These are phyloP conservation scores for Epizoanthus stellaris DNA, from an alignment of 92 coral and sea anemone genomes.

Conservation along the genomic window DNA sequence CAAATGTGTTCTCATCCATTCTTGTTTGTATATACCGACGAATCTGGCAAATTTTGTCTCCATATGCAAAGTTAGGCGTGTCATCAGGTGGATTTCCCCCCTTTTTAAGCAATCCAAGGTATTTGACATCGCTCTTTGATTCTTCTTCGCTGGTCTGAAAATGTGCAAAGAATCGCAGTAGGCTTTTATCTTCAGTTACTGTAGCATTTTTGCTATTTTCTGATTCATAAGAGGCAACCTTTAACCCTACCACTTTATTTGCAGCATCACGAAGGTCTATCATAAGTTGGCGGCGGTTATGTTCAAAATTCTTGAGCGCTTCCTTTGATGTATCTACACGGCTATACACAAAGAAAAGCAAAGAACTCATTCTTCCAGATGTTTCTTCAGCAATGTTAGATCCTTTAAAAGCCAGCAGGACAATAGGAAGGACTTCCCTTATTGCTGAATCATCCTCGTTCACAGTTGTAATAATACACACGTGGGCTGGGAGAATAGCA, in stretches of 20 bases:
- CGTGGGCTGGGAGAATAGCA: constrained; percentile 3
- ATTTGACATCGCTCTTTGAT: constrained; percentile 21
- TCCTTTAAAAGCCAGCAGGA: not conserved
- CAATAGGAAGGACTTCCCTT: not conserved
- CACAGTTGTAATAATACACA: not conserved
- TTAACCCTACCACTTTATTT: constrained; percentile 17
- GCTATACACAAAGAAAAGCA: not conserved
- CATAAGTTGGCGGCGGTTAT: constrained; percentile 13
- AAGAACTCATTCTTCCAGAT: not conserved
- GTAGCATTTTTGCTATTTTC: not conserved
- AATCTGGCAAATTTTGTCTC: constrained; percentile 13
- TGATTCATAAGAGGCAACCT: constrained; percentile 10
- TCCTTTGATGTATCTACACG: not conserved
- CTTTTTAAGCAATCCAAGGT: constrained; percentile 23
- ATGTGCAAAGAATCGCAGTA: constrained; percentile 16
- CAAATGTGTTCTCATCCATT: not conserved
- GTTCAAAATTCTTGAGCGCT: too few species aligned
- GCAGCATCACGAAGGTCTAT: constrained; percentile 23
- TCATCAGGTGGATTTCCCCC: constrained; percentile 26
- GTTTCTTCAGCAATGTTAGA: not conserved
- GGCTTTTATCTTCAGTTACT: not conserved
- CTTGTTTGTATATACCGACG: constrained; percentile 14
- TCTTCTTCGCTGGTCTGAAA: not conserved
- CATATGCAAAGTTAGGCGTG: constrained; percentile 20
- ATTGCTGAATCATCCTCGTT: not conserved